Evolutionary conservation across 2,888 invertebrate species (phyloP).

Genomic region (Standfussiana lucernea): DNA sequence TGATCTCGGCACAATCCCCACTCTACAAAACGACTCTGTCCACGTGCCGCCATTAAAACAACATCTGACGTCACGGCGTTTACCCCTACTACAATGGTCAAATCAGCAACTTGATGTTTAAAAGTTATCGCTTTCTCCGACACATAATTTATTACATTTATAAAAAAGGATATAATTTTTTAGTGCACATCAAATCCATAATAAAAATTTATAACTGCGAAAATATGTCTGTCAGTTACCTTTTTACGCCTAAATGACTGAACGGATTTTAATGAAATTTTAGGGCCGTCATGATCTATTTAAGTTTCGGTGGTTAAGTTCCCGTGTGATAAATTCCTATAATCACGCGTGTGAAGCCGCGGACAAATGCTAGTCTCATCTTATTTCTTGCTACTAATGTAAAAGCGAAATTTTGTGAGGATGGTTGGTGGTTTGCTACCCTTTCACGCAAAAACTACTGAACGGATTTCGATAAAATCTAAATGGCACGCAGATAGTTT

Average conservation of each 20-base stretch:
- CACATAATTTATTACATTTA: neutral
- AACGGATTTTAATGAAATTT: neutral
- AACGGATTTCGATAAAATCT: neutral
- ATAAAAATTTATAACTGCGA: neutral
- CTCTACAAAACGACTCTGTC: too few species aligned
- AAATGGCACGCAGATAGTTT: neutral
- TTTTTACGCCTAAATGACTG: neutral
- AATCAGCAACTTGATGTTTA: too few species aligned
- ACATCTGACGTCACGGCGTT: too few species aligned
- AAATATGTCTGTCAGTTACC: neutral
- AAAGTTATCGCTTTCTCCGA: too few species aligned
- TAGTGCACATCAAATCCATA: neutral
- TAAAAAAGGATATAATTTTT: neutral
- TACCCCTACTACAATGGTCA: too few species aligned
- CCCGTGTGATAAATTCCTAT: neutral
- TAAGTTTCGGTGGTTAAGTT: neutral
- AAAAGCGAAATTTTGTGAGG: neutral
- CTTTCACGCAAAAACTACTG: too few species aligned
- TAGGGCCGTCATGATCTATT: neutral
- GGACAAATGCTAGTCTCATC: neutral
- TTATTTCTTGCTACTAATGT: neutral
- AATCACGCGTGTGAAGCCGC: neutral
- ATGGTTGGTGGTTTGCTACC: neutral
- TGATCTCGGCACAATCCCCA: too few species aligned
- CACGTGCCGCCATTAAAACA: too few species aligned